Conservation (phyloP, 1,140 invertebrate species). For the Leptinotarsa defecta region DNA sequence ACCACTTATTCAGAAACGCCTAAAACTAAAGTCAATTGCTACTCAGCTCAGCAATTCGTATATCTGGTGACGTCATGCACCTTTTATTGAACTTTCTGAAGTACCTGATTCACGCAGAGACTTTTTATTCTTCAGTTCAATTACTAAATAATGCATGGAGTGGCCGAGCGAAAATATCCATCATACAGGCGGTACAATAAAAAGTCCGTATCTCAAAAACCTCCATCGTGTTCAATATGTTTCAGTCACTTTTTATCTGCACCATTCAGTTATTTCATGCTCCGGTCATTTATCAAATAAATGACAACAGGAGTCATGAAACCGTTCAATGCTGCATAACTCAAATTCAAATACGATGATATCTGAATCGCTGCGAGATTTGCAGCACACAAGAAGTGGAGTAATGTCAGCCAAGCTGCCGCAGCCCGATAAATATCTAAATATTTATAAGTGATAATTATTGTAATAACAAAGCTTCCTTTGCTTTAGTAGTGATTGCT, state of each 20-base stretch:
- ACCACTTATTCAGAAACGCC: too few species aligned
- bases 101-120: too few species aligned
- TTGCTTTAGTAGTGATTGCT: conserved; percentile 15
- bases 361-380: conserved; percentile 16
- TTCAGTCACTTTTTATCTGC: background rate
- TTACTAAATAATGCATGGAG: too few species aligned
- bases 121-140: too few species aligned
- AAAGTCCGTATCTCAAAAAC: too few species aligned
- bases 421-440: conserved; percentile 17
- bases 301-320: background rate
- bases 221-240: background rate
- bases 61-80: too few species aligned
- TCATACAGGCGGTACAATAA: too few species aligned
- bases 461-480: conserved; percentile 17
- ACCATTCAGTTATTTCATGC: background rate
- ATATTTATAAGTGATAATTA: conserved; percentile 25
- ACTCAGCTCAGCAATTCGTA: too few species aligned
- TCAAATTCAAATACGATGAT: conserved; percentile 12
- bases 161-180: too few species aligned
- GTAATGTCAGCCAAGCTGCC: conserved; percentile 13
- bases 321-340: background rate
- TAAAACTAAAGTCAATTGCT: too few species aligned
- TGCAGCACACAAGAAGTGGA: conserved; percentile 3
- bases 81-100: too few species aligned
- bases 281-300: background rate